Conservation (phyloP, 92 coral and sea anemone species). For the Bergia sp. region DNA sequence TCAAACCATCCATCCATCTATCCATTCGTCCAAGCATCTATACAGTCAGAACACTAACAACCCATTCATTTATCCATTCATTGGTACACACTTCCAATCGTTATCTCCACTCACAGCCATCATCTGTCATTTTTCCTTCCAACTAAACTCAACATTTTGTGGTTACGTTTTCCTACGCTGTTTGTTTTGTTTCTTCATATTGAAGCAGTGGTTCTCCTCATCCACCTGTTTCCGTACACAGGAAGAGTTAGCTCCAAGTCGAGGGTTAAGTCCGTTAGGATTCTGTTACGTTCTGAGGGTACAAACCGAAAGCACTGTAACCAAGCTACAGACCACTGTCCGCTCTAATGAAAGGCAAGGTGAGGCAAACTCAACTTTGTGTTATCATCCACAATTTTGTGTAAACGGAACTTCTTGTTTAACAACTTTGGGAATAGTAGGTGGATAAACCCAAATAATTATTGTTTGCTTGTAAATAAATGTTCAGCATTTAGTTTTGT, state of each 20-base stretch:
- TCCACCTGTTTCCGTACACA: background rate
- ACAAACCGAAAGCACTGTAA: constrained; percentile 8
- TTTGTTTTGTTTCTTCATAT: no score
- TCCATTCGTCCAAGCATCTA: background rate
- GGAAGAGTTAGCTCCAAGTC: background rate
- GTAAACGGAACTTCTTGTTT: no score
- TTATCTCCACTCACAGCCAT: background rate
- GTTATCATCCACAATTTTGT: background rate
- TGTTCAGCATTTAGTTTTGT: no score
- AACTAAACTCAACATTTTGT: background rate
- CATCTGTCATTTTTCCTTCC: background rate
- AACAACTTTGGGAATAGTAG: no score
- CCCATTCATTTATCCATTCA: background rate
- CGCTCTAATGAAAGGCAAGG: background rate
- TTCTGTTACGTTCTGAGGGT: constrained; percentile 3
- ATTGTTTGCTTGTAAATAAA: no score
- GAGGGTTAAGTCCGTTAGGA: background rate
- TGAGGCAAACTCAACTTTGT: background rate
- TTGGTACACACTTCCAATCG: background rate
- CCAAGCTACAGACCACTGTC: background rate
- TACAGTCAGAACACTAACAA: no score
- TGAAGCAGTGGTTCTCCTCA: background rate
- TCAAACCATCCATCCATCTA: background rate
- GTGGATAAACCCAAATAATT: no score
- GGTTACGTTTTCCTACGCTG: background rate